Evolutionary conservation across 2,797 vertebrate genomes (phyloP).

Genomic region (Mycteria americana): DNA sequence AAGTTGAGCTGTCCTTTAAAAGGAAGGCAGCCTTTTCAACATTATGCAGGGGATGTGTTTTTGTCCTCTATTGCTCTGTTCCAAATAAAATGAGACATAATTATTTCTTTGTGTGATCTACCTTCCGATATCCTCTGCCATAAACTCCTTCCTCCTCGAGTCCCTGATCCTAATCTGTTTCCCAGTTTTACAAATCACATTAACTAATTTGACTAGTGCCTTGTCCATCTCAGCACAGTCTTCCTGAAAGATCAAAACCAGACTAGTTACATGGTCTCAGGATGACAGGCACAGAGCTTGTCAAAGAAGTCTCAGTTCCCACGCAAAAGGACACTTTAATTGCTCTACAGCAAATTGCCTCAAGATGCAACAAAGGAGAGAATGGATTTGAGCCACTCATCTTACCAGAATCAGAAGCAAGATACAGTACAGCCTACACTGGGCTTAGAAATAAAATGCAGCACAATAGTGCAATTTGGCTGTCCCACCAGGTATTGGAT

Average conservation of each 20-base stretch:
- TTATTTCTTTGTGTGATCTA: not conserved
- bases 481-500: not conserved
- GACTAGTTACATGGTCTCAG: not conserved
- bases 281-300: not conserved
- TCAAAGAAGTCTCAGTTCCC: not conserved
- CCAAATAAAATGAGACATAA: not conserved
- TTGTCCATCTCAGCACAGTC: not conserved
- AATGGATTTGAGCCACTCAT: not conserved
- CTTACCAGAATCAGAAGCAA: not conserved
- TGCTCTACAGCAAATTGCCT: not conserved
- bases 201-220: not conserved
- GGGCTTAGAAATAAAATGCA: not conserved
- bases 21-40: not conserved
- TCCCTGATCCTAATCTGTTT: not conserved
- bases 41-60: not conserved
- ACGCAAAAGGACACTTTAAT: not conserved
- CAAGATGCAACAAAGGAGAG: not conserved
- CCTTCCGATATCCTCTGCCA: not conserved
- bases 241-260: conserved; percentile 6
- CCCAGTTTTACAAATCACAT: not conserved
- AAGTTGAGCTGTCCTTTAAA: not conserved
- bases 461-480: not conserved
- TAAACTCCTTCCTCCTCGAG: not conserved
- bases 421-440: not conserved
- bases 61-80: not conserved